Evolutionary conservation across 1,140 invertebrate species (phyloP), one percentile per base, ranked within the genome.

Genomic region (Papilio dardanus): DNA sequence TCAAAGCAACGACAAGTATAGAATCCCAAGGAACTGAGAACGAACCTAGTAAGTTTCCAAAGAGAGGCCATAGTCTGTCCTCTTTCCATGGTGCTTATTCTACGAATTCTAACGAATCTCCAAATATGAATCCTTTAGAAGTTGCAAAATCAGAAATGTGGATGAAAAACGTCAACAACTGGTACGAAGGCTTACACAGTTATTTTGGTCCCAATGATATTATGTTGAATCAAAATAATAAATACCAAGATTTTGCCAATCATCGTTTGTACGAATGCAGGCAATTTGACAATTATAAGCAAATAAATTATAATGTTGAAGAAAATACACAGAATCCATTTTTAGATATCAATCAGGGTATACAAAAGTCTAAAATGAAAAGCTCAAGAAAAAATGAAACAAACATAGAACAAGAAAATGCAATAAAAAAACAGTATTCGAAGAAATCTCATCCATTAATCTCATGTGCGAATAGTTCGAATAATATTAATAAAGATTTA

Each of bases 121-220:
- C 35, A 58, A 35, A 50, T 40, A 35, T 6, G 30, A 62, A 31
- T 8, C 30, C 28, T 21, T 19, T 21, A 75, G 28, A 50, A 50
- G 8, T 68, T 33, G 54, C 58, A 3, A 58, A 50, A 54, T 16
- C 67, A 73, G 46, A 68, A 35, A 24, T 71, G 2, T 86, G 83
- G 83, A 67, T 74, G 3, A 67, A 78, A 7, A 81, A 67, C 3
- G 78, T 90, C 33, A 74, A 90, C 35, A 81, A 77, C 50, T 90
- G 88, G 88, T 90, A 90, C 68, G 79, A 81, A 37, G 74, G 79
- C 14, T 69, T 88, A 21, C 58, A 76, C 16, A 75, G 24, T 40
- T 77, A 75, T 12, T 76, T 73, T 66, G 24, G 31, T 19, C 31
- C 31, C 24, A 71, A 46, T 66, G 24, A 73, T 21, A 31, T 46